Evolutionary conservation across 2,113 vertebrate species (phyloP), one percentile per base, ranked within the genome.

Genomic region (Potamarius usumacintae): DNA sequence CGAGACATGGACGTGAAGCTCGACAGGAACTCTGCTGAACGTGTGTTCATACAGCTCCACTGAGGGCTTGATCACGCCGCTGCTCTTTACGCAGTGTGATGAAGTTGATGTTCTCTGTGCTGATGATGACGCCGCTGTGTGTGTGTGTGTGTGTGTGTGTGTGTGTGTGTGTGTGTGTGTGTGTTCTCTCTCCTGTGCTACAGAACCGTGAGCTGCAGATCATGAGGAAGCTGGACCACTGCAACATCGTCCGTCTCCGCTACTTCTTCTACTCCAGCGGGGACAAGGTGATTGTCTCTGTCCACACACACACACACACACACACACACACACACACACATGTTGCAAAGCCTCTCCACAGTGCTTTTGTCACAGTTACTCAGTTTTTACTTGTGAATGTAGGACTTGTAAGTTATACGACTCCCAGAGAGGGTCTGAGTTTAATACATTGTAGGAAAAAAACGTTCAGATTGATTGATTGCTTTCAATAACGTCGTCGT

Each of bases 261-360:
- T 99, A 99, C 93, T 99, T 99, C 96, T 99, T 99, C 96, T 99
- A 99, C 95, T 99, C 98, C 50, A 99, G 98, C 85, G 98, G 98
- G 94, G 98, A 99, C 89, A 99, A 99, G 98, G 98, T 98, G 94
- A 94, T 96, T 89, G 7, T 34, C 22, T 20, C 34, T 14, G 78
- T 34, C 55, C n/a, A 60, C 55, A 34, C 10, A n/a, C 18, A 30
- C 42, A 42, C 42, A 42, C 42, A 42, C 34, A 34, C 34, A 2
- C 34, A 30, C 30, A 2, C 34, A 2, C 34, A 34, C 2, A 2
- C 34, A 34, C 34, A 34, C 1, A 34, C 34, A 34, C 34, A 34
- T 2, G 34, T 42, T 42, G 22, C 1, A 53, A 53, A 25, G 22
- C 22, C 20, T 50, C 22, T 52, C 10, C 74, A 77, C 11, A 3